Evolutionary conservation across 2,113 vertebrate genomes (phyloP).

Genomic region (Colossoma macropomum): DNA sequence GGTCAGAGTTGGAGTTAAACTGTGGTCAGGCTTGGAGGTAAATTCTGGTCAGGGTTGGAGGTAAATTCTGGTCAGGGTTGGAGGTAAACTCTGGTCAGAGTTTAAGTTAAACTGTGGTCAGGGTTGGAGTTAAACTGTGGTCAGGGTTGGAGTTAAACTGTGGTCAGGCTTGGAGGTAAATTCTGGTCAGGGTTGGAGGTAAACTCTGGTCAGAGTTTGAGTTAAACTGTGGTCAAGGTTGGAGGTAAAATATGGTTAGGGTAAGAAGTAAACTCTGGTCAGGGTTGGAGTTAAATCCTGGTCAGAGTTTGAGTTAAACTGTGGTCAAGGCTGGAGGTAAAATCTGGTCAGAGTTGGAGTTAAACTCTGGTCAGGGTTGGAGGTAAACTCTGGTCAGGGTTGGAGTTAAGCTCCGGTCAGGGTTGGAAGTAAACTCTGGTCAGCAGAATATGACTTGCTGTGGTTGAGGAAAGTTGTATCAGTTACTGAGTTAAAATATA

Average conservation of each 20-base stretch:
- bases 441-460: no score
- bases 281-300: no score
- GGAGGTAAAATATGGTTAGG: neutral
- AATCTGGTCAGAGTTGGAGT: no score
- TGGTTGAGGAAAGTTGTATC: no score
- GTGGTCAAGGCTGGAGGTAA: no score
- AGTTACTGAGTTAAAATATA: no score
- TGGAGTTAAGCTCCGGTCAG: no score
- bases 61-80: constrained; percentile 13
- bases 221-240: no score
- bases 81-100: constrained; percentile 14
- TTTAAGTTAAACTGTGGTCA: neutral
- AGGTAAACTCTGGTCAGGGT: no score
- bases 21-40: neutral
- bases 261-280: neutral
- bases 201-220: constrained; percentile 7
- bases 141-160: constrained; percentile 18
- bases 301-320: constrained; percentile 12
- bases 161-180: neutral
- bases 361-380: no score
- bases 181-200: neutral
- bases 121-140: constrained; percentile 4
- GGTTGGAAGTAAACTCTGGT: no score
- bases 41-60: neutral
- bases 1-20: constrained; percentile 11